These are phyloP conservation scores for Formicarius rufipectus DNA, from an alignment of 2,113 vertebrate genomes.

Conservation along the genomic window DNA sequence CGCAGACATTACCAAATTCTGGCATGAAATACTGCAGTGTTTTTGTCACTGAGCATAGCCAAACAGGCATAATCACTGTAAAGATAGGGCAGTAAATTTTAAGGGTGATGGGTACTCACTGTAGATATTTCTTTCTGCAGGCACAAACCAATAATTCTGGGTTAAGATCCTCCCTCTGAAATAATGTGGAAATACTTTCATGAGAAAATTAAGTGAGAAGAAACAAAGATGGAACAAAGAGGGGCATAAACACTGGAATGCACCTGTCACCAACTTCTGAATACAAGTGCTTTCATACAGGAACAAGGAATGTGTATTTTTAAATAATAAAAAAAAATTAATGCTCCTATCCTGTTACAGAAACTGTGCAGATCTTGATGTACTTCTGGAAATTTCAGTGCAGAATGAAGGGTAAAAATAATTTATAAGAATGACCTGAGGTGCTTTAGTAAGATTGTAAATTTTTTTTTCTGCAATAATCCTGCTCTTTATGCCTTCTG, in stretches of 20 bases:
- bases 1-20: neutral
- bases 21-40: neutral
- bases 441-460: neutral
- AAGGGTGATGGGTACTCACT: neutral
- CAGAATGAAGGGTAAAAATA: neutral
- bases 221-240: neutral
- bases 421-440: neutral
- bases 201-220: neutral
- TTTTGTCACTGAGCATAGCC: neutral
- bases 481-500: slow-evolving; percentile 1
- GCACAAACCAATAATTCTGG: neutral
- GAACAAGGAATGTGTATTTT: neutral
- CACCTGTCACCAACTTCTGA: neutral
- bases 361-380: neutral
- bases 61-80: neutral
- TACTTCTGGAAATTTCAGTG: neutral
- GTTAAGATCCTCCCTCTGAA: neutral
- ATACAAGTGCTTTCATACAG: neutral
- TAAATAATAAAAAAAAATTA: neutral
- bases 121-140: neutral
- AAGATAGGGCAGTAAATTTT: neutral
- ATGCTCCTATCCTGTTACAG: neutral
- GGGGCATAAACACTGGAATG: neutral
- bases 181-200: neutral
- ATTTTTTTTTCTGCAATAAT: neutral